Evolutionary conservation across 2,888 invertebrate species (phyloP), one percentile per base, ranked within the genome.

Genomic region (Athalia circularis): DNA sequence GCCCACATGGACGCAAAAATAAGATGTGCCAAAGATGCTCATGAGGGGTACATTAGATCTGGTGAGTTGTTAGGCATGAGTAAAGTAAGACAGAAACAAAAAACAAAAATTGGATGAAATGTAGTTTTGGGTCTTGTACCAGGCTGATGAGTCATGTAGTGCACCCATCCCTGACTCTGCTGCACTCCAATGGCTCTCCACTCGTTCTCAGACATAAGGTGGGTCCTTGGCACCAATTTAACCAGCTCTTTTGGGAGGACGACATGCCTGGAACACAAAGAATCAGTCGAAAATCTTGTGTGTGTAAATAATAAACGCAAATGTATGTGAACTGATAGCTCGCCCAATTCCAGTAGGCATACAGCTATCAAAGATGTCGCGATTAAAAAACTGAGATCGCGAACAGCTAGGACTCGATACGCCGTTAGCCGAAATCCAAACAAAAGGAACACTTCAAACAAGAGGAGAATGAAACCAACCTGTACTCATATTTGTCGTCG

Each of bases 131-230:
- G 43, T n/a, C 64, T 81, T 89, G 87, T 91, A 96, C 97, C 97
- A 88, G 99, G 99, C 86, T 96, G 94, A 90, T 99, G 98, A 82
- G 95, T 95, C 98, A 99, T 98, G 86, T 98, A 99, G 91, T 99
- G 98, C 11, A 97, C 94, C 99, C 99, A 99, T 74, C 98, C 98
- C 85, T 96, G 96, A 86, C 98, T 98, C 90, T 99, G 99, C 90
- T 98, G 98, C 0, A 99, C 97, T 0, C 99, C 99, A 81, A 99
- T 95, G 78, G 94, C 92, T 86, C 99, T 93, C 99, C 99, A 99
- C 91, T 99, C 98, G 67, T 94, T 92, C 90, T 99, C 99, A 0
- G 96, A 93, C 97, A 99, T 98, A 80, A 99, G 91, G 90, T 97
- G 97, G 76, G 96, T 96, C 91, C 96, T 97, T 0, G 98, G 98